Evolutionary conservation across 2,888 invertebrate genomes (phyloP), one percentile per base, ranked within the genome.

Genomic region (Anorthoa munda): DNA sequence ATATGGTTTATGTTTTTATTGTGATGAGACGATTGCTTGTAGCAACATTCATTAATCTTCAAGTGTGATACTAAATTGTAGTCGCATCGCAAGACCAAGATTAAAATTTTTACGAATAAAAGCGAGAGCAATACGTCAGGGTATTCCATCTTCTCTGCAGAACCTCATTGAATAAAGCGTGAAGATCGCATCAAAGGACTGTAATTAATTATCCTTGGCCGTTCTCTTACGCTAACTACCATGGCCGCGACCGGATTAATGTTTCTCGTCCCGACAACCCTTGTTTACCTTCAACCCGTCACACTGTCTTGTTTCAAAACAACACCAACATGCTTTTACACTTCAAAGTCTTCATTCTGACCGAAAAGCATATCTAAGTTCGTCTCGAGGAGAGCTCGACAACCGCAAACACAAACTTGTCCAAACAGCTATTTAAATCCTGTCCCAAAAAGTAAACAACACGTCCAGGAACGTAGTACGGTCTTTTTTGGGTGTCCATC

Each of bases 401-500:
- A 70, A 73, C 71, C 65, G 85, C 85, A 85, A 75, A 65, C 31
- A 39, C 45, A 84, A 80, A 66, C 39, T 84, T 74, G 85, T 82
- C 83, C 80, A 77, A 85, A 84, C 83, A 79, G 82, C 87, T 90
- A 90, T 90, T 90, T 84, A 89, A 89, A 89, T 88, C 85, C 81
- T 83, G 80, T 68, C 81, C 88, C 87, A 90, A 90, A 90, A 90
- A 90, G 87, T 89, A 87, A 87, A 89, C 85, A 84, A 84, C 81
- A 84, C 81, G 56, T 83, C 83, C 89, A 76, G 87, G 82, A 84
- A 87, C 85, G 84, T 84, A 85, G 85, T 77, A 83, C 72, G 73
- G 82, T 87, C 85, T 86, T 86, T 87, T 86, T 90, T 87, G 84
- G 88, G 82, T 86, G 88, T 89, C 87, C 90, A 90, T 90, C 88